phyloP scores from a whole-genome alignment of 37 sponge, comb jelly and placozoan species.

The Beroe forskalii region DNA sequence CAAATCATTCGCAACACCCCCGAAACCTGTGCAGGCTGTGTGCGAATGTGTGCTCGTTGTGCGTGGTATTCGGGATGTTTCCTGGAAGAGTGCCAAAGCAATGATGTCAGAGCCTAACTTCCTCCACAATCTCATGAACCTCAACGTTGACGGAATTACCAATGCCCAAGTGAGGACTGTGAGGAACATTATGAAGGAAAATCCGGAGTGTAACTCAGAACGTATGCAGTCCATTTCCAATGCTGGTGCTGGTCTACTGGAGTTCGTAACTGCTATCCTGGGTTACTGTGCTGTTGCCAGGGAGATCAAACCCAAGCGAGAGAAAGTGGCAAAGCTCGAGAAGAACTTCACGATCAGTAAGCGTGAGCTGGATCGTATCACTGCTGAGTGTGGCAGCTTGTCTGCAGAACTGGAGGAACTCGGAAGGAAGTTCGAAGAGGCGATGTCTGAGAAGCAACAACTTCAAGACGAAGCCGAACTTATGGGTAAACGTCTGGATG shows the following conservation, averaged over 20 bases:
- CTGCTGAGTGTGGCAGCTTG: conserved; percentile 80
- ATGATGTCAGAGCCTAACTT: conserved; percentile 98
- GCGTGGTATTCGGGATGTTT: conserved; percentile 83
- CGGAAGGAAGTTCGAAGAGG: conserved; percentile 81
- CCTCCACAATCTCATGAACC: conserved; percentile 78
- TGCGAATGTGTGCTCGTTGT: conserved; percentile 92
- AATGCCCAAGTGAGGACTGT: conserved; percentile 74
- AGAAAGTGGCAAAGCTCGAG: conserved; percentile 93
- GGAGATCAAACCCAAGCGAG: conserved; percentile 98
- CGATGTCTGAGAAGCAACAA: conserved; percentile 87
- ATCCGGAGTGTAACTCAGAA: conserved; percentile 78
- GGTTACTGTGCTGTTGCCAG: conserved; percentile 97
- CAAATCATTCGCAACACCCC: conserved; percentile 96
- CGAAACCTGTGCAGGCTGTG: conserved; percentile 90
- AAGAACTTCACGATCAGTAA: conserved; percentile 91
- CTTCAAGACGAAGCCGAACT: conserved; percentile 95
- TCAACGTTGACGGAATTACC: conserved; percentile 92
- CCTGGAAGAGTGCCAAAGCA: conserved; percentile 95
- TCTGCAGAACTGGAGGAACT: conserved; percentile 79
- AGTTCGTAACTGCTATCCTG: conserved; percentile 95
- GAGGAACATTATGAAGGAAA: conserved; percentile 65
- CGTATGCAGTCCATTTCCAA: conserved; percentile 88
- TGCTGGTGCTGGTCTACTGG: conserved; percentile 93
- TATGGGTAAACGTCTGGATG: conserved; percentile 92
- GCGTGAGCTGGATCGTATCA: conserved; percentile 92